Evolutionary conservation across 2,888 invertebrate species (phyloP).

Genomic region (Minunthozetes semirufus): DNA sequence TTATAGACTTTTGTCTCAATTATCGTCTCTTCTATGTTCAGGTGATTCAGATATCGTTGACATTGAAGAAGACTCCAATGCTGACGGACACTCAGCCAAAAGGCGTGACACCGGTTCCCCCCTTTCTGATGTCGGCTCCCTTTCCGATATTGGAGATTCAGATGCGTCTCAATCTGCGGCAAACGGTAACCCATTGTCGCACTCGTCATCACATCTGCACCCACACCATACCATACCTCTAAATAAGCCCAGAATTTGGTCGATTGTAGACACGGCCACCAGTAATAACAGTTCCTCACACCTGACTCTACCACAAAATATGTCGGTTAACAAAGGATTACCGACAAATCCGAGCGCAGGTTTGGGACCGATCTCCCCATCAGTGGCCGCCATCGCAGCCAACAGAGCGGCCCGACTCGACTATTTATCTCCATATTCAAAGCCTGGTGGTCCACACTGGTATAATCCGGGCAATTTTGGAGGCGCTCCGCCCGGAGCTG

Average conservation of each 20-base stretch:
- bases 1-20: not conserved
- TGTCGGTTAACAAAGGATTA: not conserved
- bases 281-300: constrained; percentile 34
- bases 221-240: constrained; percentile 20
- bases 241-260: constrained; percentile 45
- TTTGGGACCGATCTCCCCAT: constrained; percentile 30
- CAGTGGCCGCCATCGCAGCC: constrained; percentile 38
- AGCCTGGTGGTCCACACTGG: constrained; percentile 27
- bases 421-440: constrained; percentile 24
- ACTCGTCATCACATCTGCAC: not conserved
- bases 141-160: constrained; percentile 31
- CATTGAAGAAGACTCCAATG: constrained; percentile 42
- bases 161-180: constrained; percentile 4
- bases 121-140: constrained; percentile 30
- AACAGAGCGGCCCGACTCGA: constrained; percentile 39
- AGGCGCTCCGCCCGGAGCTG: not conserved
- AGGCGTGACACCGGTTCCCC: constrained; percentile 31
- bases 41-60: constrained; percentile 42
- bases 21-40: not conserved
- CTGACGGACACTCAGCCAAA: constrained; percentile 32
- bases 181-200: not conserved
- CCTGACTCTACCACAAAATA: not conserved
- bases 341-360: not conserved
- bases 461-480: constrained; percentile 27
- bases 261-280: constrained; percentile 45